Base-by-base conservation (phyloP, 2,113 vertebrate genomes). In the Albula goreensis region DNA sequence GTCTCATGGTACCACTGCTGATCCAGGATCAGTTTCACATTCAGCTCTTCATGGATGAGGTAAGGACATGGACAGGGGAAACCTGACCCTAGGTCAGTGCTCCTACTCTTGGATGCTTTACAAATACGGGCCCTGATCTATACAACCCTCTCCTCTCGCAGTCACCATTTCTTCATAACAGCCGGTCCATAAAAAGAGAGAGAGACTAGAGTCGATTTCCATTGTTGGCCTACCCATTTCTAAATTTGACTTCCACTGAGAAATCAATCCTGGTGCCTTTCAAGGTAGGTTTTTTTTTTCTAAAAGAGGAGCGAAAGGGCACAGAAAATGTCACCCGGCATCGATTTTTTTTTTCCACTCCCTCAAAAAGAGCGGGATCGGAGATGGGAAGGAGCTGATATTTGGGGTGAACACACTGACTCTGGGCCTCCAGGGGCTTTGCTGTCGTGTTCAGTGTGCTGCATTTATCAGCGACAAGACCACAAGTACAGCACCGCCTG, bases 261-360 rank as follows among this genome's bases (percentile, higher is more conserved):
- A 63, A 87, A 83, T 83, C 85, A 82, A 83, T 83, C 60, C 48
- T 60, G 22, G 63, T 50, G 53, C 80, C 80, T 78, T 63, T 74
- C 70, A 50, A 52, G 25, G 25, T 56, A 77, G 82, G 25, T 53
- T 80, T 48, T 78, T 86, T 53, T 80, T 48, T 78, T 86, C 70
- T 31, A 22, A 82, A 66, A 12, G 57, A n/a, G 11, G 48, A 81
- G 53, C 48, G 48, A 79, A 7, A 82, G 52, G 19, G 8, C 10
- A 50, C 74, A 70, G 48, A 17, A 86, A 82, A 86, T 86, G 81
- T 53, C 85, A 86, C 82, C 31, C 49, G 63, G 53, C 81, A 86
- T 86, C 25, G 85, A 86, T 86, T 86, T 41, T 41, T 41, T 86
- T 25, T 7, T 1, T 3, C 60, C 51, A 1, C 56, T 11, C 41